Evolutionary conservation across 2,888 invertebrate species (phyloP), one percentile per base, ranked within the genome.

Genomic region (Andrena bicolor): DNA sequence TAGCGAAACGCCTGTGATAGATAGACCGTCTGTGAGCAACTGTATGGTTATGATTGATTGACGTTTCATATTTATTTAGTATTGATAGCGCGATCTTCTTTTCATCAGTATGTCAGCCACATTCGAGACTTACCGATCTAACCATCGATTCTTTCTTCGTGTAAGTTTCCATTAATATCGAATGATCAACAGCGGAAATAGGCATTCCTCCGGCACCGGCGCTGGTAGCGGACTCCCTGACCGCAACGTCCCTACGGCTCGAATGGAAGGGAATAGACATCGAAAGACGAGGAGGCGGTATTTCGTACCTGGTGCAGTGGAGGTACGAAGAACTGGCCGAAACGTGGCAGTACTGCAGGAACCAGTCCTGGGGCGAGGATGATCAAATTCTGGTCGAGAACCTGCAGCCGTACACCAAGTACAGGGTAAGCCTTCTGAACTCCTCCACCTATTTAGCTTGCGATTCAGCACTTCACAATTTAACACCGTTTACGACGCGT

Each of bases 321-420:
- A 95, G 96, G 68, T 97, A 96, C 91, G 96, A 96, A 87, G 96
- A 96, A 87, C 93, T 96, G 58, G 95, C 96, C 4, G 96, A 96
- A 68, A 95, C 96, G 28, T 98, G 98, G 98, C 97, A 97, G 92
- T 97, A 97, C 93, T 97, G 97, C 92, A 95, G 96, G 64, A 97
- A 97, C 91, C 96, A 96, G 89, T 96, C 96, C 66, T 96, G 97
- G 95, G 95, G 96, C 1, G 95, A 96, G 88, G 94, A 95, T 70
- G 94, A 94, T 79, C 96, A 96, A 56, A 97, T 97, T 88, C 95
- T 96, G 32, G 96, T 98, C 8, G 96, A 97, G 85, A 96, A 97
- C 87, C 95, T 99, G 66, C 96, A 97, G 86, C 98, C 99, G 0
- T 98, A 97, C 92, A 97, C 98, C 0, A 97, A 97, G 92, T 99